A percentile compares a stretch with the other conserved stretches of the same genome.
Conservation (phyloP, 2,888 invertebrate species). For the Serripes groenlandicus region DNA sequence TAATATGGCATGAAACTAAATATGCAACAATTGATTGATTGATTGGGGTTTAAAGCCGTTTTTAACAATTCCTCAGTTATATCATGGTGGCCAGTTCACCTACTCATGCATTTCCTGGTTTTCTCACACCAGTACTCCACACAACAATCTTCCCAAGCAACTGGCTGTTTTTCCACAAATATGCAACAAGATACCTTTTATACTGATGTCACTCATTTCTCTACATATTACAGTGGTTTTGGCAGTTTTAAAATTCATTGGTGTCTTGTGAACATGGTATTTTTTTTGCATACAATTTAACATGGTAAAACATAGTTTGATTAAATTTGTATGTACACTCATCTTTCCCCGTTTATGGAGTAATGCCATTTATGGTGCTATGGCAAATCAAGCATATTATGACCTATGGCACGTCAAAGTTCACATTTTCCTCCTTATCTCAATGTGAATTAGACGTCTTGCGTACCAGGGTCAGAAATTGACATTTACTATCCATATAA, state of each 20-base stretch:
- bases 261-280: neutral
- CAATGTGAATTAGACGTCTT: neutral
- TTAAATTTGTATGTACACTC: neutral
- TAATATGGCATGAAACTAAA: no score
- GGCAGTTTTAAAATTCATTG: no score
- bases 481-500: no score
- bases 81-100: neutral
- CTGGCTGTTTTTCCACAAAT: neutral
- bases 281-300: conserved; percentile 6
- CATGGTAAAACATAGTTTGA: neutral
- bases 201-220: neutral
- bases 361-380: neutral
- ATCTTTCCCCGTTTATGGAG: neutral
- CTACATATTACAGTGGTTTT: neutral
- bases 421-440: neutral
- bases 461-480: no score
- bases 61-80: no score
- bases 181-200: no score
- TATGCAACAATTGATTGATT: no score
- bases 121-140: neutral
- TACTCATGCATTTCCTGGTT: neutral
- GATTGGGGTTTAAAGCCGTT: no score
- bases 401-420: neutral
- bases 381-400: neutral
- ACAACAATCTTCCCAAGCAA: neutral